These are phyloP conservation scores for Glareola pratincola DNA, from an alignment of 2,113 vertebrate species.

Conservation along the genomic window DNA sequence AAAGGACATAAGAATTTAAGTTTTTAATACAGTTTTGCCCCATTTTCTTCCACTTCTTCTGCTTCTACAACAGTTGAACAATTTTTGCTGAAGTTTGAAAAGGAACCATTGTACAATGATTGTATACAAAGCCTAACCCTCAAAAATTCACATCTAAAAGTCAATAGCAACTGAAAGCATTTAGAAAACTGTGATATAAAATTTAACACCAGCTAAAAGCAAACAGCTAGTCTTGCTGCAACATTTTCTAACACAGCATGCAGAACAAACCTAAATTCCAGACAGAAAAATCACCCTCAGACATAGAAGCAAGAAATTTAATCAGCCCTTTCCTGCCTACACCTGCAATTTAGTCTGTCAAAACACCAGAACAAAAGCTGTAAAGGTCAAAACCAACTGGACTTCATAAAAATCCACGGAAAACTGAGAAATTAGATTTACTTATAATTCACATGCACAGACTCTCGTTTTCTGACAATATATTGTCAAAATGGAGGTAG, in stretches of 20 bases:
- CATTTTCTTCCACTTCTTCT: not conserved
- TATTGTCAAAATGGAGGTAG: not conserved
- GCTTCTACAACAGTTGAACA: not conserved
- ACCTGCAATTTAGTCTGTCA: not conserved
- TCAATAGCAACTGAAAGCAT: not conserved
- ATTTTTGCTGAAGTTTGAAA: not conserved
- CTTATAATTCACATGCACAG: not conserved
- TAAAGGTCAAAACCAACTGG: not conserved
- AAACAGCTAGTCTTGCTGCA: not conserved
- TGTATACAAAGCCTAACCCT: not conserved
- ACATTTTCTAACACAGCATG: not conserved
- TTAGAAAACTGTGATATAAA: not conserved
- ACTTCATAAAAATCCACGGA: not conserved
- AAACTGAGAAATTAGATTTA: not conserved
- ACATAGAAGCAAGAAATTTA: not conserved
- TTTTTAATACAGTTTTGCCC: not conserved
- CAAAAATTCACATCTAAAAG: not conserved
- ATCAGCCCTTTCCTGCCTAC: not conserved
- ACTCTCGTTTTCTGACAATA: not conserved
- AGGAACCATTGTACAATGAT: not conserved
- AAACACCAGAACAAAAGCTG: not conserved
- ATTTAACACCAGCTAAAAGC: not conserved
- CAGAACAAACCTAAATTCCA: slow-evolving; percentile 4
- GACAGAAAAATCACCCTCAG: not conserved
- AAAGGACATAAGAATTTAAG: not conserved